Percentiles rank a stretch among this genome's conserved stretches.
These are phyloP conservation scores for Sipha maydis DNA, from an alignment of 2,888 invertebrate genomes.

Conservation along the genomic window DNA sequence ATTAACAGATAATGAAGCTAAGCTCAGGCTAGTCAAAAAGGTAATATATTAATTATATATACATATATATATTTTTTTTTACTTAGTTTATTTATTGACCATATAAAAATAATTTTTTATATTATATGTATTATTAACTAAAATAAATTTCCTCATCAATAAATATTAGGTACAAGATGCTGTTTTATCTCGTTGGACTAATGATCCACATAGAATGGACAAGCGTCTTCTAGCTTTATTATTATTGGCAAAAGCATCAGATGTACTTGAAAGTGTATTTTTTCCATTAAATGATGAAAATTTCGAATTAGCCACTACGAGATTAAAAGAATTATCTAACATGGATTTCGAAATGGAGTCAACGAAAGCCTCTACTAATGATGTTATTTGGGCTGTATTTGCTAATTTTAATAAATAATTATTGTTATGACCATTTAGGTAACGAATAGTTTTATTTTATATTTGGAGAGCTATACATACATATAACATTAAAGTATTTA, in stretches of 20 bases:
- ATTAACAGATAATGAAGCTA: conserved; percentile 92
- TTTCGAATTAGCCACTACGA: conserved; percentile 97
- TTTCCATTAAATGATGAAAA: conserved; percentile 96
- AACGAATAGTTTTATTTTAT: background rate
- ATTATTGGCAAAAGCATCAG: conserved; percentile 96
- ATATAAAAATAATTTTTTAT: background rate
- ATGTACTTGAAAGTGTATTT: conserved; percentile 99
- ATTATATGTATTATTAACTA: background rate
- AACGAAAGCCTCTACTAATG: conserved; percentile 87
- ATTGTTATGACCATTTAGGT: conserved; percentile 21
- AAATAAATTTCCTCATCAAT: background rate
- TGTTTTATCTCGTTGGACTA: conserved; percentile 94
- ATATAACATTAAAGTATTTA: conserved; percentile 10
- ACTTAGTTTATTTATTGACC: background rate
- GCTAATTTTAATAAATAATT: conserved; percentile 96
- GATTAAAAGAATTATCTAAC: conserved; percentile 94
- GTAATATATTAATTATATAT: conserved; percentile 69
- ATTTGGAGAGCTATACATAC: conserved; percentile 1
- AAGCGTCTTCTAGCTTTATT: conserved; percentile 92
- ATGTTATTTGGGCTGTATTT: conserved; percentile 99
- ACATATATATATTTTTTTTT: background rate
- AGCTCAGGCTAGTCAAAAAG: conserved; percentile 96
- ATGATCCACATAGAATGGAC: conserved; percentile 97
- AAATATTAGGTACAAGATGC: conserved; percentile 89
- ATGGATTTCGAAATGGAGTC: conserved; percentile 97